A percentile compares a stretch with the other conserved stretches of the same genome.
Conservation (phyloP, 92 coral and sea anemone genomes). For the Plumapathes pennacea region DNA sequence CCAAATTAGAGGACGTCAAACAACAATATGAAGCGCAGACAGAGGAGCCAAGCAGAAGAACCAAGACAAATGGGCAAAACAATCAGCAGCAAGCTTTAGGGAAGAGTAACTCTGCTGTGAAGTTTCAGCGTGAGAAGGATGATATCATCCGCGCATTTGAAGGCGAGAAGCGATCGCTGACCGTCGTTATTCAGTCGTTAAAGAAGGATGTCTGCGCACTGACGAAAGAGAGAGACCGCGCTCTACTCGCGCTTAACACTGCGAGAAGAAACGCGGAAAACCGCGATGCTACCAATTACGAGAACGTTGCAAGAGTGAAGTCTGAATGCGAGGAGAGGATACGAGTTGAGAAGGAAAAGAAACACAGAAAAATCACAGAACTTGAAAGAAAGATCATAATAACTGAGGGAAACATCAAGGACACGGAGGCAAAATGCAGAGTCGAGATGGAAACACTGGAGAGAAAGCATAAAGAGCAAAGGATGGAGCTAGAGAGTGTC, state of each 20-base stretch:
- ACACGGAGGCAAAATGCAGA: conserved; percentile 51
- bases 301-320: conserved; percentile 40
- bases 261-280: conserved; percentile 27
- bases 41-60: conserved; percentile 13
- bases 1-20: conserved; percentile 22
- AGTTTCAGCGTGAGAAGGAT: conserved; percentile 6
- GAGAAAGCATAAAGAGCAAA: conserved; percentile 36
- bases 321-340: conserved; percentile 48
- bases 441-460: conserved; percentile 43
- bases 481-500: conserved; percentile 55
- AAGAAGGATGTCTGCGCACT: conserved; percentile 52
- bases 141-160: conserved; percentile 5
- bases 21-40: conserved; percentile 20
- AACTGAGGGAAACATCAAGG: conserved; percentile 41
- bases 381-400: conserved; percentile 39
- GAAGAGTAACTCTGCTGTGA: conserved; percentile 7
- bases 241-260: conserved; percentile 35
- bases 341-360: conserved; percentile 47
- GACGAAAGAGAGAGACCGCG: conserved; percentile 53
- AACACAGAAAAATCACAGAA: conserved; percentile 33
- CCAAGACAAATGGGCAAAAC: background rate
- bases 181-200: conserved; percentile 34
- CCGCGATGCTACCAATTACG: conserved; percentile 25
- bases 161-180: conserved; percentile 22
- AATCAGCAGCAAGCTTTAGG: conserved; percentile 48